phyloP scores from a whole-genome alignment of 2,113 vertebrate species.

The Lamprologus callipterus region DNA sequence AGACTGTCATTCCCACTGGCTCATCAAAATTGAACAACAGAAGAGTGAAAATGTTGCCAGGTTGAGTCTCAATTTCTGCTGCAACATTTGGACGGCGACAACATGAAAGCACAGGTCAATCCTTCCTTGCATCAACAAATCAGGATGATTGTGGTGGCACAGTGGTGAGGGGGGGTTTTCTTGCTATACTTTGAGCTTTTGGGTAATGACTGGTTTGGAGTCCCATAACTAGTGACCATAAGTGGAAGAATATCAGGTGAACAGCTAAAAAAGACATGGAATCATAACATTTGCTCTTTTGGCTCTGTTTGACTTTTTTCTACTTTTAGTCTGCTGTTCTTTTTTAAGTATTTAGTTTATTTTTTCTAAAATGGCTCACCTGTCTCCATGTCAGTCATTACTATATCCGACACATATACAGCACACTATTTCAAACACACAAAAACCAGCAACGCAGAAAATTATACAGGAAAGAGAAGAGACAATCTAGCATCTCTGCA shows the following conservation, averaged over 20 bases:
- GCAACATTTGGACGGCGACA: not conserved
- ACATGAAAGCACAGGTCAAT: not conserved
- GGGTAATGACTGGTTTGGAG: not conserved
- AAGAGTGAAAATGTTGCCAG: not conserved
- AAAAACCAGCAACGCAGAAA: not conserved
- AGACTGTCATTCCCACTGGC: not conserved
- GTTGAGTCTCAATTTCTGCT: not conserved
- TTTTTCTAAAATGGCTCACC: not conserved
- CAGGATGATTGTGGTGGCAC: not conserved
- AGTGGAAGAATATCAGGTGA: not conserved
- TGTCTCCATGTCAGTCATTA: not conserved
- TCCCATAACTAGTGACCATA: not conserved
- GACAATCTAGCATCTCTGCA: not conserved
- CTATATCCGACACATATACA: not conserved
- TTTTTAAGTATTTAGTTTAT: not conserved
- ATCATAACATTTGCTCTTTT: not conserved
- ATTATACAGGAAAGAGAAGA: not conserved
- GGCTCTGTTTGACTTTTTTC: not conserved
- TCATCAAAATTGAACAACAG: not conserved
- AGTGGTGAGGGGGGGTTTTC: not conserved
- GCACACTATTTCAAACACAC: not conserved
- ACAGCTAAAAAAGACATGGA: not conserved
- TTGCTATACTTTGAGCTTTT: not conserved
- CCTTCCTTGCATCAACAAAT: not conserved
- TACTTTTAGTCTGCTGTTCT: not conserved